These are phyloP conservation scores for Mamestra brassicae DNA, from an alignment of 2,888 invertebrate genomes.

Conservation along the genomic window DNA sequence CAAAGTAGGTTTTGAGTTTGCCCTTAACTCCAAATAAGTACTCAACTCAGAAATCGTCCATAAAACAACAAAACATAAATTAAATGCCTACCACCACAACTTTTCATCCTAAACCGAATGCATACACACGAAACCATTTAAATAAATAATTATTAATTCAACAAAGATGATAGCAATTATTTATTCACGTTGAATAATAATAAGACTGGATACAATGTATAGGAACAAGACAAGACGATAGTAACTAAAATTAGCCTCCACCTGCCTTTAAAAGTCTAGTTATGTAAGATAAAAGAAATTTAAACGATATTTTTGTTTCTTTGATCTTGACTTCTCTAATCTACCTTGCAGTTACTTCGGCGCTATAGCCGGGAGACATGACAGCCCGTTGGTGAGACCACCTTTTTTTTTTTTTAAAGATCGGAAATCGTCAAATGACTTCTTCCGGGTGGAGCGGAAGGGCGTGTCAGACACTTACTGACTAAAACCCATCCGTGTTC, in stretches of 20 bases:
- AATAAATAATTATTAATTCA: constrained; percentile 39
- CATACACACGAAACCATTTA: constrained; percentile 32
- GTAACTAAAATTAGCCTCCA: constrained; percentile 70
- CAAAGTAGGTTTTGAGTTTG: no score
- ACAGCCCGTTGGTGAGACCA: no score
- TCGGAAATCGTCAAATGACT: no score
- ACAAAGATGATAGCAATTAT: constrained; percentile 49
- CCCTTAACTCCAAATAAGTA: no score
- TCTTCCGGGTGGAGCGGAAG: no score
- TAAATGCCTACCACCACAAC: not conserved
- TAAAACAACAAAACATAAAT: no score
- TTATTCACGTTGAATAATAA: constrained; percentile 39
- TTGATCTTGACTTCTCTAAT: constrained; percentile 3
- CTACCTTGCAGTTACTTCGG: not conserved
- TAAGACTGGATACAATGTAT: constrained; percentile 35
- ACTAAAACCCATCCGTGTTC: no score
- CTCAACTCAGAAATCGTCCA: no score
- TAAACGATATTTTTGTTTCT: constrained; percentile 26
- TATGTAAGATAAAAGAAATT: constrained; percentile 55
- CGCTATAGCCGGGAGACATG: no score
- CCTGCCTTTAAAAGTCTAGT: constrained; percentile 65
- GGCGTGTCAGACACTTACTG: no score
- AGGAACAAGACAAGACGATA: constrained; percentile 45
- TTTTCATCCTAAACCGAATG: constrained; percentile 16
- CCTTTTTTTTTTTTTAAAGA: no score